A percentile compares a stretch with the other conserved stretches of the same genome.
Conservation (phyloP, 2,113 vertebrate species). For the Hylia prasina region DNA sequence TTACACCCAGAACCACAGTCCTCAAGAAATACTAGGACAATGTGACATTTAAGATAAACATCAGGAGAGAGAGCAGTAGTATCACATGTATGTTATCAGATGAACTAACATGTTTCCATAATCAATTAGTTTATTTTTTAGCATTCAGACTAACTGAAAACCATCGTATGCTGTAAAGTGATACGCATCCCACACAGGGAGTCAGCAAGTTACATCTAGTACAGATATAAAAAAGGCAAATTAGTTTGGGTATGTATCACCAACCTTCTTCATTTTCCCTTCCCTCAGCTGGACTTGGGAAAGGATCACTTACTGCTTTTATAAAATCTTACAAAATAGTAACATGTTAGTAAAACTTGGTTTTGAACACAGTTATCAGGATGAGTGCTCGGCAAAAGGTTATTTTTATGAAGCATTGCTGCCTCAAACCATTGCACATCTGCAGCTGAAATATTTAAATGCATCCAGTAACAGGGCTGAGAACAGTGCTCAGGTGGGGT, state of each 20-base stretch:
- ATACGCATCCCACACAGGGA: background rate
- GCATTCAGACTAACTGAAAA: background rate
- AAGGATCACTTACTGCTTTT: background rate
- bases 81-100: background rate
- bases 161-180: background rate
- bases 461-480: background rate
- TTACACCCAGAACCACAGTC: background rate
- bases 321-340: background rate
- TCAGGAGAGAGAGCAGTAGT: background rate
- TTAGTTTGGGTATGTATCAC: background rate
- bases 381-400: background rate
- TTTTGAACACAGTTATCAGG: background rate
- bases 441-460: background rate
- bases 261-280: background rate
- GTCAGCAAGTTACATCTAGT: background rate
- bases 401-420: background rate
- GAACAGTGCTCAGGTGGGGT: background rate
- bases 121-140: background rate
- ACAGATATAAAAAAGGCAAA: background rate
- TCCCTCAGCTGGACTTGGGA: background rate
- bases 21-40: background rate
- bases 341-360: background rate
- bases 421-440: rapidly evolving
- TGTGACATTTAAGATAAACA: background rate
- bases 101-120: background rate